Base-by-base conservation (phyloP, 1,140 invertebrate species). In the Caenorhabditis remanei region DNA sequence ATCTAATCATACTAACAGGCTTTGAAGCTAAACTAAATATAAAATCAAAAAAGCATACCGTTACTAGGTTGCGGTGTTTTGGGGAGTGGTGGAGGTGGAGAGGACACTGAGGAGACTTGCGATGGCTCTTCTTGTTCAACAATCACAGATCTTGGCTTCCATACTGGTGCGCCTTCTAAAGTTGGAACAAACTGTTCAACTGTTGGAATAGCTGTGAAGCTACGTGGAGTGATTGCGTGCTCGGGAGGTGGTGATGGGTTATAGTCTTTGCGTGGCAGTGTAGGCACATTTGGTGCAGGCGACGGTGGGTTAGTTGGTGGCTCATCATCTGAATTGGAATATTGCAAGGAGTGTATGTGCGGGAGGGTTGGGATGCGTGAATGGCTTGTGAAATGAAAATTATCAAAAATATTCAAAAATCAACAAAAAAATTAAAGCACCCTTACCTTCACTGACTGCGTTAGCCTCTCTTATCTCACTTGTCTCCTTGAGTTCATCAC, bases 231-330 rank as follows among this genome's bases (percentile, higher is more conserved):
- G 41, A 21, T 48, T 21, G 32, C 41, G 61, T 63, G 43, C 41
- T 50, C 46, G 56, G 56, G 21, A 48, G 46, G n/a, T 50, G 46
- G 21, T 65, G 56, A 63, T 67, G 14, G 21, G 55, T 85, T 63
- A 58, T 65, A 50, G 41, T 63, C 84, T 65, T 85, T 85, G 84
- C 71, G 71, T 50, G 71, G 71, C 71, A 79, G n/a, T 48, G 71
- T 79, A 9, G 71, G 71, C 19, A 50, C 71, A 82, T 53, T 56
- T 2, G 85, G 50, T 41, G 85, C 43, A 11, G 46, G 48, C 53
- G 63, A 56, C 82, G 65, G 61, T 55, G 50, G 67, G 50, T 58
- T 86, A 79, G 53, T 86, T 61, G 84, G 48, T 86, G 67, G 85
- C 32, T 86, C 65, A 46, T 79, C 85, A 21, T 79, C 50, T 61